A percentile compares a stretch with the other conserved stretches of the same genome.
Conservation (phyloP, 2,888 invertebrate species). For the Ypsolopha sequella region DNA sequence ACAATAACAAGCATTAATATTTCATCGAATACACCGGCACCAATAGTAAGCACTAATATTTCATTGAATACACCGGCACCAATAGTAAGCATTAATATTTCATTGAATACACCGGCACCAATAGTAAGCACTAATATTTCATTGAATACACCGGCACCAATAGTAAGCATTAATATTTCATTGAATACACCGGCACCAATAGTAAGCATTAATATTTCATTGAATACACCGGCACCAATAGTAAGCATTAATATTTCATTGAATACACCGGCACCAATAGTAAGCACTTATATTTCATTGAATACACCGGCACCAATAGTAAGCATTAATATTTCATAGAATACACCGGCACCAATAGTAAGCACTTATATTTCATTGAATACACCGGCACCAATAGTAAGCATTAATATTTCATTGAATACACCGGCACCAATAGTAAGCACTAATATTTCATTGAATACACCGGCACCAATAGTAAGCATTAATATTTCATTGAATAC, state of each 20-base stretch:
- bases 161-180: constrained; percentile 39
- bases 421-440: constrained; percentile 39
- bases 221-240: constrained; percentile 29
- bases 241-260: constrained; percentile 39
- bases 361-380: constrained; percentile 29
- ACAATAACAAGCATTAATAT: constrained; percentile 42
- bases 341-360: constrained; percentile 35
- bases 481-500: constrained; percentile 23
- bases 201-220: constrained; percentile 42
- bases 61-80: constrained; percentile 28
- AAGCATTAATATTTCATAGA: constrained; percentile 31
- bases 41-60: constrained; percentile 39
- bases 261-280: constrained; percentile 32
- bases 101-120: constrained; percentile 28
- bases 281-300: constrained; percentile 35
- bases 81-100: constrained; percentile 45
- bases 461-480: constrained; percentile 39
- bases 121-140: constrained; percentile 41
- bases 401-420: constrained; percentile 27
- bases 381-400: constrained; percentile 37
- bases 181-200: constrained; percentile 29
- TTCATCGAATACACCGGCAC: constrained; percentile 29
- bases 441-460: constrained; percentile 25
- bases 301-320: constrained; percentile 35
- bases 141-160: constrained; percentile 29